phyloP scores from a whole-genome alignment of 1,140 invertebrate species.

The Argopecten irradians region DNA sequence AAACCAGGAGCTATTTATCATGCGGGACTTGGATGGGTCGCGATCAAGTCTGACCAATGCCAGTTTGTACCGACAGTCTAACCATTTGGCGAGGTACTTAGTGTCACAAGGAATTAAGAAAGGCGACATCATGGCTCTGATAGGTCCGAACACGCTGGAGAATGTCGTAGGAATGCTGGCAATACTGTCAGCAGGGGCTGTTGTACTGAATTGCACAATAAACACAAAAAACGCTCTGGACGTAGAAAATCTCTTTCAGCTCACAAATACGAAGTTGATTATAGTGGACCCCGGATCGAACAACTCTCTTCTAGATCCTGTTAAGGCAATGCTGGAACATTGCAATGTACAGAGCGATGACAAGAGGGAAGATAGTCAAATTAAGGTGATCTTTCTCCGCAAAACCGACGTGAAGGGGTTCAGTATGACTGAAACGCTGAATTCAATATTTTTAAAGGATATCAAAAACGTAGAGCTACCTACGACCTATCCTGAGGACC shows the following conservation, averaged over 20 bases:
- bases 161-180: slow-evolving; percentile 27
- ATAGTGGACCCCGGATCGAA: slow-evolving; percentile 30
- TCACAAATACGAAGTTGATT: slow-evolving; percentile 3
- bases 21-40: slow-evolving; percentile 20
- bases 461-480: slow-evolving; percentile 5
- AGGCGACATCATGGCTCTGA: slow-evolving; percentile 25
- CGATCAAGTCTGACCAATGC: slow-evolving; percentile 19
- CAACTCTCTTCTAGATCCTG: neutral
- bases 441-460: neutral
- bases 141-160: slow-evolving; percentile 40
- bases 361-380: neutral
- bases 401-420: neutral
- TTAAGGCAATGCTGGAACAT: neutral
- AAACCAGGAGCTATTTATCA: slow-evolving; percentile 26
- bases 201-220: slow-evolving; percentile 27
- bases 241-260: slow-evolving; percentile 13
- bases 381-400: neutral
- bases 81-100: slow-evolving; percentile 1
- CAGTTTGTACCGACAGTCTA: neutral
- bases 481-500: neutral
- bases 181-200: slow-evolving; percentile 32
- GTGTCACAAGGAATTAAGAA: slow-evolving; percentile 9
- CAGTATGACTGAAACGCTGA: neutral
- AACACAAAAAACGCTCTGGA: slow-evolving; percentile 19
- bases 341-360: neutral